These are phyloP conservation scores for Cosmorhoe ocellata DNA, from an alignment of 2,888 invertebrate species.

Conservation along the genomic window DNA sequence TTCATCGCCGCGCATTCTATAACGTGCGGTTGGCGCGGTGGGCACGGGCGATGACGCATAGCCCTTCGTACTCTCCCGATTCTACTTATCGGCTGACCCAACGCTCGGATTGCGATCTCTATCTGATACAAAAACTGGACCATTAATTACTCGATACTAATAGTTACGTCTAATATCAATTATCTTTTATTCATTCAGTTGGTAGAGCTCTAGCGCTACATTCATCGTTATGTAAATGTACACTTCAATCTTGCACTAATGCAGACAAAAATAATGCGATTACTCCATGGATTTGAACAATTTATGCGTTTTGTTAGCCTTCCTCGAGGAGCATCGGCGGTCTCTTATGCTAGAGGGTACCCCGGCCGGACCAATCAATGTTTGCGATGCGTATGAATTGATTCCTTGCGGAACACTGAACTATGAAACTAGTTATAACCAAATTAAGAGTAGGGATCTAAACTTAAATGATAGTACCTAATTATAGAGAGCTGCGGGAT, in stretches of 20 bases:
- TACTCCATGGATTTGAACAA: conserved; percentile 21
- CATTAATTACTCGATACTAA: conserved; percentile 11
- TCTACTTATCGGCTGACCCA: conserved; percentile 13
- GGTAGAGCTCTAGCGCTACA: conserved; percentile 12
- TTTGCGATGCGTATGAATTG: conserved; percentile 15
- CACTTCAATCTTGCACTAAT: conserved; percentile 20
- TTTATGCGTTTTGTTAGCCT: conserved; percentile 18
- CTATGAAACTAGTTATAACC: background rate
- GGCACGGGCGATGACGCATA: conserved; percentile 56
- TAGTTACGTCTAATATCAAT: conserved; percentile 7
- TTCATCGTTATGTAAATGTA: conserved; percentile 24
- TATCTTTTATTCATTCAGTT: conserved; percentile 23
- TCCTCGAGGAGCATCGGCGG: conserved; percentile 7
- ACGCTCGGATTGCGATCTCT: conserved; percentile 11
- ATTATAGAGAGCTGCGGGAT: too few species aligned
- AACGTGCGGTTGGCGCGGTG: conserved; percentile 33
- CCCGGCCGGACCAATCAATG: conserved; percentile 15
- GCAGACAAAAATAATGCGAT: conserved; percentile 22
- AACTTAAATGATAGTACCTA: too few species aligned
- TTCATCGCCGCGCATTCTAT: conserved; percentile 51
- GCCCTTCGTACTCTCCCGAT: conserved; percentile 29
- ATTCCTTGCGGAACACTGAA: conserved; percentile 10
- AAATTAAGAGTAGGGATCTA: too few species aligned
- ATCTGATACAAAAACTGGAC: conserved; percentile 14
- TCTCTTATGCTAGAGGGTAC: conserved; percentile 7